Evolutionary conservation across 2,888 invertebrate species (phyloP), one percentile per base, ranked within the genome.

Genomic region (Chymomyza amoena): DNA sequence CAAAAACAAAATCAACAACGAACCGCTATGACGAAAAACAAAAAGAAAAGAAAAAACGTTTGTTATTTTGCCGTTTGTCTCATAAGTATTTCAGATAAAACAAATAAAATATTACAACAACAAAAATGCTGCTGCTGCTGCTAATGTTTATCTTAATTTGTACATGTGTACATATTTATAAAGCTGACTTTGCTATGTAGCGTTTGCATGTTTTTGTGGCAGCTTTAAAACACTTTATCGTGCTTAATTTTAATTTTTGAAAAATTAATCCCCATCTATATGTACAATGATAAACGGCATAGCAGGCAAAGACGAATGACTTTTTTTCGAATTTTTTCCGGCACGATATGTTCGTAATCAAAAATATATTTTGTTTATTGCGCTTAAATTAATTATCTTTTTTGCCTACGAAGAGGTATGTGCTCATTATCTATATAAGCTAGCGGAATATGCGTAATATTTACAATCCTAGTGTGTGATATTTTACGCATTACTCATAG

Each of bases 31-130:
- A 45, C 39, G 54, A 69, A 80, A 69, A 77, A 80, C 68, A 32
- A 32, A 32, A n/a, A n/a, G 5, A 1, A 32, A 32, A 32, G 7
- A 32, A 80, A 74, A 70, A 78, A 68, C 67, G 70, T 78, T 78
- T 78, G 75, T 80, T 78, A 68, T 77, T 78, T 78, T 80, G 83
- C 76, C 81, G 73, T 63, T 32, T 69, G 57, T 72, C 61, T 73
- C 64, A 72, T 82, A 86, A 82, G 72, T 70, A 70, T 80, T 72
- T 64, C 51, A 74, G 75, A 79, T 84, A 81, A 84, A 86, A 81
- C 84, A 73, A 64, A 69, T 69, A 61, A 69, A 69, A 61, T 20
- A 50, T 67, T 16, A 67, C 52, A 61, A 54, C 64, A 50, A 57
- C n/a, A 28, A 72, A 39, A 71, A 77, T 57, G 60, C 66, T 68